Base-by-base conservation (phyloP, 37 sponge, comb jelly and placozoan genomes). In the Geodia barretti region DNA sequence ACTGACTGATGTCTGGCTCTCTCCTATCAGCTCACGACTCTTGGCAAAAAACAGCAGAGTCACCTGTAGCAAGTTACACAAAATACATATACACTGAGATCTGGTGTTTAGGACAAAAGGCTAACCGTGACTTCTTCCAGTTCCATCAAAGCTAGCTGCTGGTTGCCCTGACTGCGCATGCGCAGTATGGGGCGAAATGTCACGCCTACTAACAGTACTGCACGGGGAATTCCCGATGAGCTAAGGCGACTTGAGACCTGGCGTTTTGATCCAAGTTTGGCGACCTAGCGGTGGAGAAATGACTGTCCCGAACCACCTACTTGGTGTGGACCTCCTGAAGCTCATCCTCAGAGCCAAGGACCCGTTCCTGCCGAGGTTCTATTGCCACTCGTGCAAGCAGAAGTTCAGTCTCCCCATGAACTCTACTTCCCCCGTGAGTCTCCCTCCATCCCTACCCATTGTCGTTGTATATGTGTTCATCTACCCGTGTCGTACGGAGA, bases 1-100 rank as follows among this genome's bases (percentile, higher is more conserved):
- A 9, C 20, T 9, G 29, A 85, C 11, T 25, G 9, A 19, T 29
- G 85, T 75, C 32, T 79, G 39, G 39, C 75, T 69, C 36, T 31
- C 42, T 31, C 83, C 86, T 11, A 71, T 42, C 40, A 85, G 43
- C 43, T 95, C 95, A 39, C 95, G 85, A 61, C 87, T 83, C 39
- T 95, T 91, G 40, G 95, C 95, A 79, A 95, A 95, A 79, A 95
- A 91, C 54, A 91, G 81, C 37, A 89, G 40, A 0, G 82, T 88
- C 40, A 93, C 87, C 90, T 89, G 65, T n/a, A 76, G 4, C 67
- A 42, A 17, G 39, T 34, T 43, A 31, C 23, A 35, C 59, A 11
- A 11, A 14, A 58, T 28, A 24, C 23, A 30, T 59, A 34, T 11
- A 11, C 3, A 34, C 21, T 23, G 33, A 11, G 28, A 11, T 32